These are phyloP conservation scores for Rhodeus uyekii DNA, from an alignment of 2,797 vertebrate genomes.

Conservation along the genomic window DNA sequence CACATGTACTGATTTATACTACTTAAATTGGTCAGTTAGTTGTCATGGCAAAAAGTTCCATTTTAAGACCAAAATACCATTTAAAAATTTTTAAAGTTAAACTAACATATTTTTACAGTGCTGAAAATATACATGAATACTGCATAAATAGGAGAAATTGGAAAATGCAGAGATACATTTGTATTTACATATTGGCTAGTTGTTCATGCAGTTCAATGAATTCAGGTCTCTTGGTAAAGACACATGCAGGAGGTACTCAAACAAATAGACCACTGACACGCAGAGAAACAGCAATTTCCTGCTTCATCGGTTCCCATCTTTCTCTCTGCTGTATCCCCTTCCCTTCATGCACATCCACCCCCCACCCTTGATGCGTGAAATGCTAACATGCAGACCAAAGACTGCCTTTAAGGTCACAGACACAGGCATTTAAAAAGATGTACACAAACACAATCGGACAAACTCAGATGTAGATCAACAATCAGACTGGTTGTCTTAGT, in stretches of 20 bases:
- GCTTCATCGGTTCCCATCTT: slow-evolving; percentile 53
- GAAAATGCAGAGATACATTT: not conserved
- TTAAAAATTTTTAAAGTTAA: not conserved
- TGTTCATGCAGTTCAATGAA: not conserved
- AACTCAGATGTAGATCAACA: slow-evolving; percentile 8
- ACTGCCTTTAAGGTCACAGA: slow-evolving; percentile 19
- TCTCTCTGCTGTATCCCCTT: slow-evolving; percentile 26
- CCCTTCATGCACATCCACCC: slow-evolving; percentile 31
- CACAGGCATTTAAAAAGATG: not conserved
- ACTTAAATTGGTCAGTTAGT: slow-evolving; percentile 1
- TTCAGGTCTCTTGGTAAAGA: not conserved
- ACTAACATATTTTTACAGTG: not conserved
- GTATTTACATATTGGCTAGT: not conserved
- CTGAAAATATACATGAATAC: not conserved
- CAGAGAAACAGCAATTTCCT: slow-evolving; percentile 57
- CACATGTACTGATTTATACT: not conserved
- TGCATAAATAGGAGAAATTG: not conserved
- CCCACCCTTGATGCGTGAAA: not conserved
- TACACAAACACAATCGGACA: not conserved
- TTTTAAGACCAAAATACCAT: not conserved
- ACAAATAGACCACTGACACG: slow-evolving; percentile 37
- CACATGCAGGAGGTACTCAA: slow-evolving; percentile 18
- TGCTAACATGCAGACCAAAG: slow-evolving; percentile 8
- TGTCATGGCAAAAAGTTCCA: not conserved
- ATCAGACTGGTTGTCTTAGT: no score